Conservation (phyloP, 1,140 invertebrate genomes). For the Ceratitis capitata region DNA sequence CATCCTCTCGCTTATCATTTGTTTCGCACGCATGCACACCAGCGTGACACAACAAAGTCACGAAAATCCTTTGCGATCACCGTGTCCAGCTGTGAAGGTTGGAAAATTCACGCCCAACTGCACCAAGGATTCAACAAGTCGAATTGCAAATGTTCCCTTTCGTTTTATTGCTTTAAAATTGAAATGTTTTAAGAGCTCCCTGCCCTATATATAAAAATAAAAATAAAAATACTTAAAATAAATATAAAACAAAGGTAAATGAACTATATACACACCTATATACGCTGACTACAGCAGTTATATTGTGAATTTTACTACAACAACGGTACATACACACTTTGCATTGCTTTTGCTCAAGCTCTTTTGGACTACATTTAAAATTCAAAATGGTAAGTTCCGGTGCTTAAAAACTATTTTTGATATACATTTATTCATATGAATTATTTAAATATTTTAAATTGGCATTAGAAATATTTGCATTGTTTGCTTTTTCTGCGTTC, state of each 20-base stretch:
- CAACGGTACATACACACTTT: neutral
- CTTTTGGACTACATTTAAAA: too few relatives aligned
- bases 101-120: neutral
- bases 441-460: too few relatives aligned
- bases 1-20: neutral
- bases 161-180: neutral
- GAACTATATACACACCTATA: neutral
- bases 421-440: neutral
- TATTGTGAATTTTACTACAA: neutral
- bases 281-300: neutral
- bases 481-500: neutral
- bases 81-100: neutral
- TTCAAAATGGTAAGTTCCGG: neutral
- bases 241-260: neutral
- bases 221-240: neutral
- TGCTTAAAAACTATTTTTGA: neutral
- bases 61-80: neutral
- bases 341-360: too few relatives aligned
- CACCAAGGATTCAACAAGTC: neutral
- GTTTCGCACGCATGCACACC: neutral
- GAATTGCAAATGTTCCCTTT: neutral
- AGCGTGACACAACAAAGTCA: neutral
- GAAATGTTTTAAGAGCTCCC: neutral
- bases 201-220: neutral
- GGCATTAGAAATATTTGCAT: too few relatives aligned